Evolutionary conservation across 2,113 vertebrate genomes (phyloP).

Genomic region (Haemorhous mexicanus): DNA sequence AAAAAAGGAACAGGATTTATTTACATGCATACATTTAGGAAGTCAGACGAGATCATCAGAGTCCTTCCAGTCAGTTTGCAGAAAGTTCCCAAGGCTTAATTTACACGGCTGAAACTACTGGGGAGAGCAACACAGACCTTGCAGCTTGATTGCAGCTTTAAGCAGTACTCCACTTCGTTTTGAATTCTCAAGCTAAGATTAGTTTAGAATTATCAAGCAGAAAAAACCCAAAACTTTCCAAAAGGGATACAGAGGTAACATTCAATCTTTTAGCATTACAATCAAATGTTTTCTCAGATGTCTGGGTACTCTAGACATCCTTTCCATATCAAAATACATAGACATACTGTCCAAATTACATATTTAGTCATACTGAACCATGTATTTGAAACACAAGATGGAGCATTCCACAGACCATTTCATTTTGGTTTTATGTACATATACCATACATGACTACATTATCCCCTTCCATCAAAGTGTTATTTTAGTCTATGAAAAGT

Average conservation of each 20-base stretch:
- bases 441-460: background rate
- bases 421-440: background rate
- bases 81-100: background rate
- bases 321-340: background rate
- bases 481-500: background rate
- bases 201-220: background rate
- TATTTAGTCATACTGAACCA: background rate
- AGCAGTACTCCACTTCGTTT: background rate
- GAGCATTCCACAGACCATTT: background rate
- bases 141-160: background rate
- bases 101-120: accelerated
- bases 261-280: background rate
- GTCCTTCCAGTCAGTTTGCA: background rate
- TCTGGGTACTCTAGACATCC: background rate
- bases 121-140: background rate
- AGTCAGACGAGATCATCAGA: background rate
- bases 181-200: background rate
- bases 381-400: background rate
- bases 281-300: background rate
- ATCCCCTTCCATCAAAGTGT: background rate
- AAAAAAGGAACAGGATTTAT: background rate
- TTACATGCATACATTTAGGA: background rate
- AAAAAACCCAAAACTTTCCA: background rate
- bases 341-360: background rate
- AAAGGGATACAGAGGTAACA: background rate